Evolutionary conservation across 2,113 vertebrate genomes (phyloP).

Genomic region (Corythoichthys intestinalis): DNA sequence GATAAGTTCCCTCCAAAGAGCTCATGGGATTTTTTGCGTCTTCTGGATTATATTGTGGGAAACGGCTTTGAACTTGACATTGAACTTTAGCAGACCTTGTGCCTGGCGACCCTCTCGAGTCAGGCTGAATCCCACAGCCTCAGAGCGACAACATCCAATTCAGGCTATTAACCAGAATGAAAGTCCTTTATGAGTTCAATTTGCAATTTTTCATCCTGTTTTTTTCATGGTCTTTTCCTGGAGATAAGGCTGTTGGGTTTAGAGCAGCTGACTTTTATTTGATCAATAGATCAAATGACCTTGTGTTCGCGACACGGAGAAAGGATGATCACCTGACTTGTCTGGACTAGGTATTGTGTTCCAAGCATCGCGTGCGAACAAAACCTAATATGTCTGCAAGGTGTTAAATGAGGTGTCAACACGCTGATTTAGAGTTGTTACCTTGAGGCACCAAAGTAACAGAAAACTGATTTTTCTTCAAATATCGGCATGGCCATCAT

Average conservation of each 20-base stretch:
- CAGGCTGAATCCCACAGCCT: conserved; percentile 40
- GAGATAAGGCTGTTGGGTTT: not conserved
- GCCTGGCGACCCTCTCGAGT: conserved; percentile 53
- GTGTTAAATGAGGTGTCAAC: not conserved
- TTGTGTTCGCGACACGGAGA: not conserved
- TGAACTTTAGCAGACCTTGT: conserved; percentile 73
- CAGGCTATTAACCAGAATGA: conserved; percentile 13
- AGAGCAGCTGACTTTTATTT: not conserved
- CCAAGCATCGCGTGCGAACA: not conserved
- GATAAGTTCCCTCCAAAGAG: conserved; percentile 66
- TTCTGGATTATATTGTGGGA: conserved; percentile 69
- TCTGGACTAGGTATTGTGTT: not conserved
- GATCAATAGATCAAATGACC: conserved; percentile 3
- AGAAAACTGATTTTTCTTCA: not conserved
- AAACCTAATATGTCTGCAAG: not conserved
- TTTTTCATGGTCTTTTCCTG: not conserved
- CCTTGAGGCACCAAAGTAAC: not conserved
- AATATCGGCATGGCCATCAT: too few species aligned
- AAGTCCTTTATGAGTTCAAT: conserved; percentile 16
- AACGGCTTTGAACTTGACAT: conserved; percentile 75
- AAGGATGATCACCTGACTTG: not conserved
- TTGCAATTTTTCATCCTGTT: conserved; percentile 14
- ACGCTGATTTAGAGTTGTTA: not conserved
- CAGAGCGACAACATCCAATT: conserved; percentile 30
- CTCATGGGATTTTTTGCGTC: conserved; percentile 68